phyloP scores from a whole-genome alignment of 2,797 vertebrate species.

The Crocidura indochinensis region DNA sequence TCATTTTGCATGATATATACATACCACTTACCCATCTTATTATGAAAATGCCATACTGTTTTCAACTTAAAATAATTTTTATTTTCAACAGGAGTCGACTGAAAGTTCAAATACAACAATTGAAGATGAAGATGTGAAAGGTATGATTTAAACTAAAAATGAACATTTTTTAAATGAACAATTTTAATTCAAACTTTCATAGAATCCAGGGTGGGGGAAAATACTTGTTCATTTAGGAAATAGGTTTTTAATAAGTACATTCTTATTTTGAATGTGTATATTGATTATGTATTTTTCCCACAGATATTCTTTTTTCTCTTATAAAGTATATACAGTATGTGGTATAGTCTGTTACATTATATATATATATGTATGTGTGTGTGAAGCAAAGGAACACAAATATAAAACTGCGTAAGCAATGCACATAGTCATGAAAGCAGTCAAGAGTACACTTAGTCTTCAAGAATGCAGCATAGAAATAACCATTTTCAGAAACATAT shows the following conservation, averaged over 20 bases:
- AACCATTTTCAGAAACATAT: too few species aligned
- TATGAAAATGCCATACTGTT: neutral
- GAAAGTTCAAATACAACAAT: constrained; percentile 99
- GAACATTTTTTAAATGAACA: constrained; percentile 39
- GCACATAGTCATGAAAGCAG: too few species aligned
- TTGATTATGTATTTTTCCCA: neutral
- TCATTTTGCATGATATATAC: constrained; percentile 89
- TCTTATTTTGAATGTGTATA: neutral
- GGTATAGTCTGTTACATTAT: neutral
- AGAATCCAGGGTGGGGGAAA: neutral
- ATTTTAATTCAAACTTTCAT: neutral
- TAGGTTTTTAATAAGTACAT: neutral
- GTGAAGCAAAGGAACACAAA: too few species aligned
- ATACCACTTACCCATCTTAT: constrained; percentile 69
- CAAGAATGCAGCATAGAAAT: too few species aligned
- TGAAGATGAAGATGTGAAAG: constrained; percentile 99
- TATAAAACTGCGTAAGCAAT: too few species aligned
- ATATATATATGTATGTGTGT: neutral
- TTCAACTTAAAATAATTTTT: constrained; percentile 72
- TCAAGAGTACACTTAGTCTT: too few species aligned
- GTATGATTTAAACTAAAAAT: constrained; percentile 89
- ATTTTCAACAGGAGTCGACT: constrained; percentile 95
- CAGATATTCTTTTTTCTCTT: neutral
- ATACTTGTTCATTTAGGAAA: neutral
- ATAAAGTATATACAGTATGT: neutral